Percentiles rank a stretch among this genome's conserved stretches.
phyloP scores from a whole-genome alignment of 2,797 vertebrate species.

The Balearica regulorum region DNA sequence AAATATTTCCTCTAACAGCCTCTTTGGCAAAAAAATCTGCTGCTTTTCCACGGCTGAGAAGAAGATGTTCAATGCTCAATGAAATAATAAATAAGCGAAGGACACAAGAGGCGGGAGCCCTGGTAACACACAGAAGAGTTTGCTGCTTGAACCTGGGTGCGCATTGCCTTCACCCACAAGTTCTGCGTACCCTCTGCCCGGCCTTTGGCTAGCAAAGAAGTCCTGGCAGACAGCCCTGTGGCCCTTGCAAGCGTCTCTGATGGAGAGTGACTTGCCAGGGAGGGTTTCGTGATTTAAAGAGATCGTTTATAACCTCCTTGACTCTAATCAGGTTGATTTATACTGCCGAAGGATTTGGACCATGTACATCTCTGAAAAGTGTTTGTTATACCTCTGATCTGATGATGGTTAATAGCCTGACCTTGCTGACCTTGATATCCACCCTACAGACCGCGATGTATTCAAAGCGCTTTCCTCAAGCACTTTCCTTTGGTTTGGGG shows the following conservation, averaged over 20 bases:
- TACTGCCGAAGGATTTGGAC: background rate
- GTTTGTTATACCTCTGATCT: background rate
- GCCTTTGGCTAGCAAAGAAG: background rate
- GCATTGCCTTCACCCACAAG: background rate
- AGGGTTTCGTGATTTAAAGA: background rate
- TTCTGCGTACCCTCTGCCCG: background rate
- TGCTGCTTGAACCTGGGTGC: fast-evolving
- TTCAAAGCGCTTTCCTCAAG: background rate
- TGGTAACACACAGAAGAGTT: background rate
- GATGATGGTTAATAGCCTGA: background rate
- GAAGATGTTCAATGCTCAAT: background rate
- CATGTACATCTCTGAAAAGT: background rate
- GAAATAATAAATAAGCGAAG: background rate
- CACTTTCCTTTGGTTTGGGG: background rate
- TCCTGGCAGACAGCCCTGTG: background rate
- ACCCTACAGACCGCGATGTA: background rate
- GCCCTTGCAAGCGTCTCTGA: background rate
- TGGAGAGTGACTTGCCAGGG: background rate
- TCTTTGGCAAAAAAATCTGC: background rate
- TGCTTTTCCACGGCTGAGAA: background rate
- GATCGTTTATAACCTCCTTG: background rate
- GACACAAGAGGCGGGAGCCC: background rate
- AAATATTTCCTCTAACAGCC: background rate
- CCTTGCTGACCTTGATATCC: background rate
- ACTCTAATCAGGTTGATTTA: background rate